Evolutionary conservation across 2,113 vertebrate species (phyloP).

Genomic region (Vulpes vulpes): DNA sequence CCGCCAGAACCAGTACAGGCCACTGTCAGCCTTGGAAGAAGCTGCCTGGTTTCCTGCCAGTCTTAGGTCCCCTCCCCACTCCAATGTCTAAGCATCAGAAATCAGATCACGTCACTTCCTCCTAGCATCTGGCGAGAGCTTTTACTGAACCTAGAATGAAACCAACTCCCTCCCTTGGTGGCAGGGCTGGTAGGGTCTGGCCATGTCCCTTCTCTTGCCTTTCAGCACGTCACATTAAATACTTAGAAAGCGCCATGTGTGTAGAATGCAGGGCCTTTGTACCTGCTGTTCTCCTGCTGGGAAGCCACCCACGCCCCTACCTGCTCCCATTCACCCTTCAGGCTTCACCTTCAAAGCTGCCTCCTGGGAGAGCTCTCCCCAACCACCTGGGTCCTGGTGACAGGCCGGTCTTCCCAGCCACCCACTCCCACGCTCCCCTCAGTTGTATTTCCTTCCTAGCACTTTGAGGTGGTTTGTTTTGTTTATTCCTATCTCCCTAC

Average conservation of each 20-base stretch:
- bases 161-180: not conserved
- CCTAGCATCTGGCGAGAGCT: not conserved
- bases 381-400: accelerated
- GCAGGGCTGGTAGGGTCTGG: accelerated
- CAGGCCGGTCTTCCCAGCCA: not conserved
- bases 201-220: not conserved
- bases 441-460: too few relatives aligned
- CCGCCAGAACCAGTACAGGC: not conserved
- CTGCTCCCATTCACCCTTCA: not conserved
- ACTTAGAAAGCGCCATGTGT: too few relatives aligned
- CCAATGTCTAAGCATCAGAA: not conserved
- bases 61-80: too few relatives aligned
- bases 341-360: not conserved
- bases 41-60: not conserved
- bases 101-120: not conserved
- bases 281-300: not conserved
- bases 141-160: not conserved
- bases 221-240: accelerated
- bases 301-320: too few relatives aligned
- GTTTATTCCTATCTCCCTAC: not conserved
- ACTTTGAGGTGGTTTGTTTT: too few relatives aligned
- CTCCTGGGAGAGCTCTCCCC: not conserved
- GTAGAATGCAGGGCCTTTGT: not conserved
- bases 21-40: not conserved
- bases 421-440: accelerated